phyloP scores from a whole-genome alignment of 2,113 vertebrate genomes.

The Eolophus roseicapilla region DNA sequence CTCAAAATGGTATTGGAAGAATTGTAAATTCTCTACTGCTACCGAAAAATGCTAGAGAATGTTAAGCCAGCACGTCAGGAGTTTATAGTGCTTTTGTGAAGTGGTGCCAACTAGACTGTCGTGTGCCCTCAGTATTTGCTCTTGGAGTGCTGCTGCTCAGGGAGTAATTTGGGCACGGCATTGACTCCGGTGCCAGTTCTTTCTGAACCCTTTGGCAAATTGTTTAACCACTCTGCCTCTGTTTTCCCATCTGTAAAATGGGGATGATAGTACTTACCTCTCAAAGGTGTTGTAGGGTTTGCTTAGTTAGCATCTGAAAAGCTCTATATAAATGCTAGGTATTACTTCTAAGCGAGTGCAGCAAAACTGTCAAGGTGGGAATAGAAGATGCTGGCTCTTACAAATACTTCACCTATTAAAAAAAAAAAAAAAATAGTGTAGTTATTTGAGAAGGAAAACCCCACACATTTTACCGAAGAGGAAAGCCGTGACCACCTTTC shows the following conservation, averaged over 20 bases:
- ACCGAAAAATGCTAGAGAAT: not conserved
- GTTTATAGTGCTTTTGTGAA: constrained; percentile 26
- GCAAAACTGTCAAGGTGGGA: constrained; percentile 43
- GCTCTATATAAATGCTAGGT: constrained; percentile 14
- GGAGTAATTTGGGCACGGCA: not conserved
- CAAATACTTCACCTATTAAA: constrained; percentile 21
- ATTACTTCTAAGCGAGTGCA: constrained; percentile 50
- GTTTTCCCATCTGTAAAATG: constrained; percentile 57
- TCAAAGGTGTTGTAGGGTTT: not conserved
- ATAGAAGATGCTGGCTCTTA: not conserved
- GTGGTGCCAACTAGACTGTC: constrained; percentile 15
- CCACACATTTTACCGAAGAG: constrained; percentile 84
- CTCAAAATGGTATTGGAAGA: not conserved
- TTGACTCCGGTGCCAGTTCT: not conserved
- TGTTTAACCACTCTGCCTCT: constrained; percentile 59
- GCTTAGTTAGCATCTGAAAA: constrained; percentile 3
- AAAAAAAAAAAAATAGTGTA: constrained; percentile 66
- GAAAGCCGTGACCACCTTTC: constrained; percentile 98
- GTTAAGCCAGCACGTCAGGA: constrained; percentile 36
- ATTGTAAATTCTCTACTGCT: constrained; percentile 36
- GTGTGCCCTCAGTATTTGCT: constrained; percentile 48
- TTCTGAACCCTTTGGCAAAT: constrained; percentile 11
- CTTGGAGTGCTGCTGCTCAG: not conserved
- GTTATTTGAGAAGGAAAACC: constrained; percentile 73
- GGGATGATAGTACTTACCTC: constrained; percentile 18